These are phyloP conservation scores for Oreotragus oreotragus DNA, from an alignment of 2,113 vertebrate genomes.

Conservation along the genomic window DNA sequence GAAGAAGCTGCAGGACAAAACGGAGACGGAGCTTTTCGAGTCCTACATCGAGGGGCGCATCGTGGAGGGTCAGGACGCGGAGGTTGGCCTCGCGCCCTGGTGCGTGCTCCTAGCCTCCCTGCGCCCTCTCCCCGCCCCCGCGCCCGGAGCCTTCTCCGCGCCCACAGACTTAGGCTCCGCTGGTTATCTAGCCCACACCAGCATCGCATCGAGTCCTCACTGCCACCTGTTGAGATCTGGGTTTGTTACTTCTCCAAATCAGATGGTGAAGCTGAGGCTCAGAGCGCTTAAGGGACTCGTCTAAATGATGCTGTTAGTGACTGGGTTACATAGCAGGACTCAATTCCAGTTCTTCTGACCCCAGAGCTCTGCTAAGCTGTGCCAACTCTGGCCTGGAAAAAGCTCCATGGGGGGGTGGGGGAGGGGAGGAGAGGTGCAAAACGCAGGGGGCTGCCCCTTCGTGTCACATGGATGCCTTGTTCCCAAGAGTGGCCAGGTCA, in stretches of 20 bases:
- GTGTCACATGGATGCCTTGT: background rate
- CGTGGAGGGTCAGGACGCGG: conserved; percentile 84
- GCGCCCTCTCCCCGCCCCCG: background rate
- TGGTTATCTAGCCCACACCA: background rate
- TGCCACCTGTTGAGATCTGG: too few species aligned
- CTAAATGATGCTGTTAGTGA: background rate
- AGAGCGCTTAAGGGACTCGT: background rate
- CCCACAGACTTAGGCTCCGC: background rate
- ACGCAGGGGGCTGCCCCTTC: background rate
- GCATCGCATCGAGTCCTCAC: background rate
- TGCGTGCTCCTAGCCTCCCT: conserved; percentile 30
- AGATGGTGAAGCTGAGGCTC: background rate
- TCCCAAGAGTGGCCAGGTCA: background rate
- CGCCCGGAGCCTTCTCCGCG: background rate
- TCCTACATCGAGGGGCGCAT: conserved; percentile 85
- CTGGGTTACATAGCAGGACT: background rate
- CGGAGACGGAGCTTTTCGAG: conserved; percentile 84
- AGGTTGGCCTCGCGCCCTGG: conserved; percentile 91
- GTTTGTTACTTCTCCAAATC: background rate
- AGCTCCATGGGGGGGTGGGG: background rate
- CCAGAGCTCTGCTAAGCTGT: background rate
- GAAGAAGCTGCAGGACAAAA: conserved; percentile 71
- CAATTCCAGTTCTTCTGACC: background rate
- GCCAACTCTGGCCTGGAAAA: background rate
- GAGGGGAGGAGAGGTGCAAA: background rate